Percentiles rank a stretch among this genome's conserved stretches.
phyloP scores from a whole-genome alignment of 2,113 vertebrate species.

The Hemibagrus wyckioides region DNA sequence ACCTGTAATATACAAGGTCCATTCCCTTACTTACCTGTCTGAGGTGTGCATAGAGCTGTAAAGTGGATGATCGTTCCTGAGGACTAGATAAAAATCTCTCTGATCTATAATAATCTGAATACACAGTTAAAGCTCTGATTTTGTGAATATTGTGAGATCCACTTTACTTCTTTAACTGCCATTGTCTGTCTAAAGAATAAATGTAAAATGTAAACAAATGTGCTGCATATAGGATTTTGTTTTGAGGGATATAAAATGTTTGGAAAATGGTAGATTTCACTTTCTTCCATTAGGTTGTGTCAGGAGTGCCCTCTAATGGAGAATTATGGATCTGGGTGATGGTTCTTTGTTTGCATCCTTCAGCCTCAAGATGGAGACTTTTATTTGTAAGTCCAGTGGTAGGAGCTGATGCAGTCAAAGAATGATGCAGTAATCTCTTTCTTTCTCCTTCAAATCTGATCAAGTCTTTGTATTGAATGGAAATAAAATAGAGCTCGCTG shows the following conservation, averaged over 20 bases:
- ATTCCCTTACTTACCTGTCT: too few species aligned
- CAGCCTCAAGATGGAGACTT: constrained; percentile 52
- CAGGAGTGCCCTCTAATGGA: constrained; percentile 25
- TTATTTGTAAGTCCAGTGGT: constrained; percentile 26
- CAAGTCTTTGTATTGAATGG: not conserved
- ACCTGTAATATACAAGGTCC: too few species aligned
- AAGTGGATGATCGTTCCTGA: not conserved
- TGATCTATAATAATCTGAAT: too few species aligned
- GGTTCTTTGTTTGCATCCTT: constrained; percentile 26
- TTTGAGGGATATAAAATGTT: not conserved
- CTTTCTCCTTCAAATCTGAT: not conserved
- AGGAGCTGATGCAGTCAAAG: not conserved
- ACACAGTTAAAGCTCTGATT: too few species aligned
- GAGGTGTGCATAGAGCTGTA: too few species aligned
- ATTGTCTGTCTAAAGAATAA: not conserved
- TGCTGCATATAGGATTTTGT: not conserved
- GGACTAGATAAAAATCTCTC: too few species aligned
- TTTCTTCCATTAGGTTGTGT: not conserved
- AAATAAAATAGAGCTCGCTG: not conserved
- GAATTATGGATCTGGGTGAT: not conserved
- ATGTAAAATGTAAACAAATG: not conserved
- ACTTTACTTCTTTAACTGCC: not conserved
- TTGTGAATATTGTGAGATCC: not conserved
- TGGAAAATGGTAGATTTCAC: not conserved
- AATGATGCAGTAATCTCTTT: constrained; percentile 6